Evolutionary conservation across 2,797 vertebrate genomes (phyloP).

Genomic region (Telmatherina bonti): DNA sequence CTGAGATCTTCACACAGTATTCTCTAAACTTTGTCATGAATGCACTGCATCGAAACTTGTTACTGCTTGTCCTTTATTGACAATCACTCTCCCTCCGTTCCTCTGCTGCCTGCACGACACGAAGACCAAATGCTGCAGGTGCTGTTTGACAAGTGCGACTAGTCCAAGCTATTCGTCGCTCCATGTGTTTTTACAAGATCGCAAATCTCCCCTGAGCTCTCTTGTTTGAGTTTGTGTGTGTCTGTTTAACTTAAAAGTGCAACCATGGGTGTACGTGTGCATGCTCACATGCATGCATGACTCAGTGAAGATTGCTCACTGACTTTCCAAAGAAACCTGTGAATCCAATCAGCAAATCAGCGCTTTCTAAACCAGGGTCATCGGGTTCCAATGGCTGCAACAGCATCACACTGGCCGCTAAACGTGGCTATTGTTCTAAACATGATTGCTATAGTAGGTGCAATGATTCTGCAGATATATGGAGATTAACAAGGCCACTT

Average conservation of each 20-base stretch:
- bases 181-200: conserved; percentile 75
- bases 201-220: conserved; percentile 73
- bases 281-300: conserved; percentile 42
- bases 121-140: conserved; percentile 68
- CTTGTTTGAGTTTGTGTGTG: conserved; percentile 45
- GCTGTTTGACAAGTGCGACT: conserved; percentile 76
- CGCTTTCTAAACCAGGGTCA: conserved; percentile 35
- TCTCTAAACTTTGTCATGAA: conserved; percentile 33
- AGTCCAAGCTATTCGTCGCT: conserved; percentile 59
- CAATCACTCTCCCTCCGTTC: conserved; percentile 22
- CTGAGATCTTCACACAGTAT: conserved; percentile 37
- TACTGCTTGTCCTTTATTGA: conserved; percentile 64
- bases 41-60: conserved; percentile 47
- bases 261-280: conserved; percentile 47
- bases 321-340: conserved; percentile 48
- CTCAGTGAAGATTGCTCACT: conserved; percentile 41
- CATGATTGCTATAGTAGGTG: too few relatives aligned
- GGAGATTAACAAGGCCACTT: background rate
- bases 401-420: conserved; percentile 23
- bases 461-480: background rate
- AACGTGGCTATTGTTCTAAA: conserved; percentile 34
- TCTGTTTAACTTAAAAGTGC: conserved; percentile 44
- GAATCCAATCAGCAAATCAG: conserved; percentile 49
- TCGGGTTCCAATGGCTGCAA: conserved; percentile 37
- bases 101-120: conserved; percentile 34